These are phyloP conservation scores for Galaxea fascicularis DNA, from an alignment of 92 coral and sea anemone species.

Conservation along the genomic window DNA sequence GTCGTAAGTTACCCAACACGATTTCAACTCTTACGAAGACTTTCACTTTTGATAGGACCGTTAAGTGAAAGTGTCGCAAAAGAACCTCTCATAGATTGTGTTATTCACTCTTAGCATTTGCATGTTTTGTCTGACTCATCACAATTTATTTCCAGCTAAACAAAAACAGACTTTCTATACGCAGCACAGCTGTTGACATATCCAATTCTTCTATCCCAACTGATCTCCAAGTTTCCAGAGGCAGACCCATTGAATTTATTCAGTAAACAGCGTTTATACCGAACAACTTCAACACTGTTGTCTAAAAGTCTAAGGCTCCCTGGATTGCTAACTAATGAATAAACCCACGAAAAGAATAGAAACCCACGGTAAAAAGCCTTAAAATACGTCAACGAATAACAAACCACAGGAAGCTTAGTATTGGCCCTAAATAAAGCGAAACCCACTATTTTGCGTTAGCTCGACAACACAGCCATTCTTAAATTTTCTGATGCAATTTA, in stretches of 20 bases:
- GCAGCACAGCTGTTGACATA: neutral
- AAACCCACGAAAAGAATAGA: neutral
- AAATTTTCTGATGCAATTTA: neutral
- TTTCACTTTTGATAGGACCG: neutral
- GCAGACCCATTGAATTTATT: neutral
- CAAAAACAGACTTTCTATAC: neutral
- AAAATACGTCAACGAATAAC: neutral
- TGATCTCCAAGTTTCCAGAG: neutral
- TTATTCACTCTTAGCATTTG: too few species aligned
- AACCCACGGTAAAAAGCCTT: neutral
- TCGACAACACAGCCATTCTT: neutral
- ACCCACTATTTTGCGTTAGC: neutral
- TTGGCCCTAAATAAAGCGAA: neutral
- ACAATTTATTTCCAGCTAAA: neutral
- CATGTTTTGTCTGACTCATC: neutral
- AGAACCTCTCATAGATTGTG: too few species aligned
- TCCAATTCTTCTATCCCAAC: neutral
- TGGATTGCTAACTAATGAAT: neutral
- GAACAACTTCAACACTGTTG: neutral
- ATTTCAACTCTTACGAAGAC: neutral
- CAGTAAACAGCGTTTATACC: neutral
- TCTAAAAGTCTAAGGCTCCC: neutral
- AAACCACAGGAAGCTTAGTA: neutral
- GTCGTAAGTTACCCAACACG: neutral
- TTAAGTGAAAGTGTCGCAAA: too few species aligned